phyloP scores from a whole-genome alignment of 2,113 vertebrate species.

The Megaptera novaeangliae region DNA sequence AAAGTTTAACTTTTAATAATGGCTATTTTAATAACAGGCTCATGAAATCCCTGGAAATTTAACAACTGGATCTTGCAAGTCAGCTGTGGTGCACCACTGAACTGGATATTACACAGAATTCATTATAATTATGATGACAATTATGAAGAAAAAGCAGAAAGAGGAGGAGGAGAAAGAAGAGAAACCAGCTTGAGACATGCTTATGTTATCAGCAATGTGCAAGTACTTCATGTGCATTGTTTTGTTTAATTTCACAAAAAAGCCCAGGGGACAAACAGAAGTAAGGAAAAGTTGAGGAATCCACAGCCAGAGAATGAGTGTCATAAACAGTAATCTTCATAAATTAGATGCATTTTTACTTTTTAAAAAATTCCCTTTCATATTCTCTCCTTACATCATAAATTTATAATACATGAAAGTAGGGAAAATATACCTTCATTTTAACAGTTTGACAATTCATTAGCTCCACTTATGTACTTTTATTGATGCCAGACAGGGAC shows the following conservation, averaged over 20 bases:
- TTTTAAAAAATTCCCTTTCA: neutral
- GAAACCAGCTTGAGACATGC: neutral
- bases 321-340: neutral
- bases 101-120: neutral
- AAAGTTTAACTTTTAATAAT: neutral
- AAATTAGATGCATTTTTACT: neutral
- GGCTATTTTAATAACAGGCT: neutral
- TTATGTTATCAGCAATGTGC: neutral
- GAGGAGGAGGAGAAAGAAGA: no score
- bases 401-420: neutral
- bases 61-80: neutral
- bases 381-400: neutral
- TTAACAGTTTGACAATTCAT: neutral
- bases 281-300: neutral
- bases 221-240: neutral
- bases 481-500: neutral
- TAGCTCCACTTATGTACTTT: neutral
- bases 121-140: neutral
- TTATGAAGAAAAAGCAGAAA: neutral
- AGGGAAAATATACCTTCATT: neutral
- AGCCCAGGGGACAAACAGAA: neutral
- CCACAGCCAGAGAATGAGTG: neutral
- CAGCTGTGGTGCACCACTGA: neutral
- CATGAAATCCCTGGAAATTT: neutral
- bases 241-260: constrained; percentile 2